Percentiles rank a stretch among this genome's conserved stretches.
phyloP scores from a whole-genome alignment of 2,797 vertebrate species.

The Sparidentex hasta region DNA sequence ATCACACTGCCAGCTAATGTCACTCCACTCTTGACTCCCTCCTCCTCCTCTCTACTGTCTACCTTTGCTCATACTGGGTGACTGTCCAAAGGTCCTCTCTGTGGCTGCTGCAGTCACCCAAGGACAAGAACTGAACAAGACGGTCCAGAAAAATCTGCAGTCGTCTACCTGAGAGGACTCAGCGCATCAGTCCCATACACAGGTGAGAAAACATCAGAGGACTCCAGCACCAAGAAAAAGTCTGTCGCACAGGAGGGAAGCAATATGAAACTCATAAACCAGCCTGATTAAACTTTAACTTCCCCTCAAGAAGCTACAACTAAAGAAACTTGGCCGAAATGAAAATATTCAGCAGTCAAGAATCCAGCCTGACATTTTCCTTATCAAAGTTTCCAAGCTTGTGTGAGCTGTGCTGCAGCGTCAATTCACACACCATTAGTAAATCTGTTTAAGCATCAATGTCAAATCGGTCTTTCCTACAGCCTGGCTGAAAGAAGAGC shows the following conservation, averaged over 20 bases:
- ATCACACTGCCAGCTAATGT: slow-evolving; percentile 29
- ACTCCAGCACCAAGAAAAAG: background rate
- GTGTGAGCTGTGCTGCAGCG: background rate
- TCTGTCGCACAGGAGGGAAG: no score
- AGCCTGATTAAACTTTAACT: background rate
- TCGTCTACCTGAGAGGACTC: background rate
- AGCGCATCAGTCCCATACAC: background rate
- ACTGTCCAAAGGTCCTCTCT: slow-evolving; percentile 66
- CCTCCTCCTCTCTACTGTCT: slow-evolving; percentile 30
- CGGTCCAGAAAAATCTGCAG: background rate
- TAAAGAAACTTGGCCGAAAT: background rate
- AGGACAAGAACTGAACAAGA: slow-evolving; percentile 9
- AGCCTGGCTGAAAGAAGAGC: slow-evolving; percentile 1
- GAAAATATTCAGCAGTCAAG: background rate
- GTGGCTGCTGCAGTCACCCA: slow-evolving; percentile 10
- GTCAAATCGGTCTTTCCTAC: background rate
- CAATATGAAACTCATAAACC: no score
- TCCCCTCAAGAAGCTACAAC: background rate
- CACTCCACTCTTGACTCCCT: slow-evolving; percentile 13
- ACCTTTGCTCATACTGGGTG: slow-evolving; percentile 76
- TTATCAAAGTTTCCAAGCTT: slow-evolving; percentile 5
- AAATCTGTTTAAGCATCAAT: background rate
- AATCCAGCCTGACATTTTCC: background rate
- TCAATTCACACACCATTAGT: background rate
- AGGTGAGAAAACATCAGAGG: background rate